Base-by-base conservation (phyloP, 2,113 vertebrate species). In the Aepyceros melampus region DNA sequence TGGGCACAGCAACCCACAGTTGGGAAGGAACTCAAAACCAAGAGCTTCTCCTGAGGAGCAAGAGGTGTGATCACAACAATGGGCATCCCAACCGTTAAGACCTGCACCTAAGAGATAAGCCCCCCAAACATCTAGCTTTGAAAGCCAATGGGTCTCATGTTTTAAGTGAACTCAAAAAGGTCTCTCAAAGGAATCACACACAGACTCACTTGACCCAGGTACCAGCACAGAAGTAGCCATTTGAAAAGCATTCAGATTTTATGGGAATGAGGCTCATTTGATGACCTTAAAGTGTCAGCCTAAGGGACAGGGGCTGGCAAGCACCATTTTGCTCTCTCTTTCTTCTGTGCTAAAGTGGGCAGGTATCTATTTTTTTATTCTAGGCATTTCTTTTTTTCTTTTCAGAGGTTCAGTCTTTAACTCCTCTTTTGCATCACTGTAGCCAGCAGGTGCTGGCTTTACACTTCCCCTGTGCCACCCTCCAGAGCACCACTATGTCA, bases 31-130 rank as follows among this genome's bases (percentile, higher is more conserved):
- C 71, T 76, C 36, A 76, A 76, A 76, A 3, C 40, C 36, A 23
- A 43, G 71, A 43, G 36, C 36, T 27, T 76, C 71, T 76, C 71
- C 11, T 76, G 12, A 76, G 36, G 36, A 76, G 71, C 6, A 43
- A 76, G 23, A 0, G 71, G 36, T 76, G 1, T 76, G 71, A 76
- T 7, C 71, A 43, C 36, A 40, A 76, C 11, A 43, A 1, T 0
- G 0, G 23, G 40, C 12, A 76, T 5, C 71, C 40, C 40, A 76
- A 1, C 23, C 0, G 0, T 1, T 76, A 76, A 76, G 71, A 7
- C 40, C 23, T 43, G 71, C 3, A 76, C 40, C 40, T 76, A 43
- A 76, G 71, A 43, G 71, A 43, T 43, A 27, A 67, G 7, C 16
- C 33, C 31, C 6, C 7, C 7, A 17, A 17, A 76, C 2, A 43